Base-by-base conservation (phyloP, 2,113 vertebrate genomes). In the Eublepharis macularius region DNA sequence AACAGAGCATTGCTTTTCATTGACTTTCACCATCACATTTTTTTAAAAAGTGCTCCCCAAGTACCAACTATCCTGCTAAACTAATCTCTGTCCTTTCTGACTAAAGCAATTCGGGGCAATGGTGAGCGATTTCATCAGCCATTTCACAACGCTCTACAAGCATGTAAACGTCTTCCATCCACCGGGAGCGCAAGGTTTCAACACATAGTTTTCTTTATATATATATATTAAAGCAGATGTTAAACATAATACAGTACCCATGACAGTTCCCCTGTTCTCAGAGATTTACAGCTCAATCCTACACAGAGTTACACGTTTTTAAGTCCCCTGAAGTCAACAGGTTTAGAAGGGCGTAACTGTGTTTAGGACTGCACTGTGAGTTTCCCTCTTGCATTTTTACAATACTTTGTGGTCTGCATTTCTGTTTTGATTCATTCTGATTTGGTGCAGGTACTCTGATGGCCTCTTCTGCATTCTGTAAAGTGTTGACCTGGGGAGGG, bases 41-140 rank as follows among this genome's bases (percentile, higher is more conserved):
- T n/a, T n/a, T n/a, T 8, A 73, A 60, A 60, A 39, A 57, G 34
- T 16, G 32, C 19, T n/a, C 49, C n/a, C 51, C 74, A 26, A 74
- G 34, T 45, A 11, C 39, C 34, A 34, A 43, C 80, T 80, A 88
- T 43, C 75, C 68, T 0, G 0, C 84, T 90, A 86, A 86, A 84
- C 47, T 41, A 0, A 73, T 83, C 87, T 83, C 86, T 87, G 32
- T 12, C 6, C 41, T 2, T 88, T 88, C 9, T 29, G 86, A 88
- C 69, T 89, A 21, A 65, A 89, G 85, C 60, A 86, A 86, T 72
- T 84, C 90, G 78, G 51, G 88, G 32, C 57, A 78, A 88, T 1
- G 85, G 68, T 12, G 21, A 81, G 43, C 4, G 1, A 1, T 80
- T 80, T 80, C 45, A 47, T 47, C 51, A 87, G 84, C 45, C 51